Evolutionary conservation across 2,888 invertebrate genomes (phyloP).

Genomic region (Arrhopalites spinosus): DNA sequence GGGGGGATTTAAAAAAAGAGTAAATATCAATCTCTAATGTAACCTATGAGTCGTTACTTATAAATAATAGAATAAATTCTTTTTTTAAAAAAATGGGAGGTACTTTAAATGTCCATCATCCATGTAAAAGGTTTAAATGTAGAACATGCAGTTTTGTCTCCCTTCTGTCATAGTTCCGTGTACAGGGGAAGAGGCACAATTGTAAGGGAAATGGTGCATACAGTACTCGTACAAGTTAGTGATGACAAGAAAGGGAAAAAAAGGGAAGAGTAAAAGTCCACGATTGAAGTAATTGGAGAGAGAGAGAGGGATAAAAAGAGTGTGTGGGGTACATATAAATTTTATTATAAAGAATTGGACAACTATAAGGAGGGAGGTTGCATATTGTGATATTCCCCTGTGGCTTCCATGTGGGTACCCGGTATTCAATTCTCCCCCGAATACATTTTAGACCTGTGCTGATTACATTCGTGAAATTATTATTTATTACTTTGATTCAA

Average conservation of each 20-base stretch:
- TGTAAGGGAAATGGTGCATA: background rate
- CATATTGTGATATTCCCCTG: conserved; percentile 39
- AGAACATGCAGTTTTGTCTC: too few relatives aligned
- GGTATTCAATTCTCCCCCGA: conserved; percentile 37
- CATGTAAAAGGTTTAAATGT: too few relatives aligned
- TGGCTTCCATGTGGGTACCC: conserved; percentile 49
- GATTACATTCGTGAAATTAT: conserved; percentile 54
- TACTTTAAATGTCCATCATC: too few relatives aligned
- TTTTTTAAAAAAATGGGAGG: too few relatives aligned
- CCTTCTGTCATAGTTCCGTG: too few relatives aligned
- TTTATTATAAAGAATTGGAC: background rate
- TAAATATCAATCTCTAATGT: too few relatives aligned
- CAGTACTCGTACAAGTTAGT: background rate
- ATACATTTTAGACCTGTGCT: conserved; percentile 43
- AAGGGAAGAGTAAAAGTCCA: background rate
- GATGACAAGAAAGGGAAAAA: background rate
- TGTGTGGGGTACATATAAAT: background rate
- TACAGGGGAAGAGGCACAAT: too few relatives aligned
- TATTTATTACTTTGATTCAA: conserved; percentile 55
- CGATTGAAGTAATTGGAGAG: background rate
- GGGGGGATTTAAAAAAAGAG: background rate
- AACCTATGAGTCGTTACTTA: too few relatives aligned
- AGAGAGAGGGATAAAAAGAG: background rate
- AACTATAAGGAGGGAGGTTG: background rate
- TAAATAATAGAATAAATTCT: too few relatives aligned